A percentile compares a stretch with the other conserved stretches of the same genome.
phyloP scores from a whole-genome alignment of 2,888 invertebrate genomes.

The Epirrhoe tristata region DNA sequence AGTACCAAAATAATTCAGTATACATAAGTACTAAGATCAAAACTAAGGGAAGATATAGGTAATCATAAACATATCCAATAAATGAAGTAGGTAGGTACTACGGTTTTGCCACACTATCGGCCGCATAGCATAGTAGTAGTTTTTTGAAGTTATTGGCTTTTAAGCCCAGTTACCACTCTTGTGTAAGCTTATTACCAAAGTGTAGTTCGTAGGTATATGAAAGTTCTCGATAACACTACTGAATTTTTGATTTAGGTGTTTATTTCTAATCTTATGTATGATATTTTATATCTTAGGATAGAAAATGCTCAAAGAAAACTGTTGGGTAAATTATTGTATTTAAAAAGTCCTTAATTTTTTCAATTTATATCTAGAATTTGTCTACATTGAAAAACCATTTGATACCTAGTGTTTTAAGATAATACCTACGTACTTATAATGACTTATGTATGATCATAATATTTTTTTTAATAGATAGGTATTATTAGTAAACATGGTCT shows the following conservation, averaged over 20 bases:
- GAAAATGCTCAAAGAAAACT: not conserved
- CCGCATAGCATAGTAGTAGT: no score
- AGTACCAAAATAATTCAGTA: no score
- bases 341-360: not conserved
- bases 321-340: not conserved
- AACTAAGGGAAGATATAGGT: no score
- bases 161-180: constrained; percentile 1
- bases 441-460: no score
- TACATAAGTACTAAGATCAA: no score
- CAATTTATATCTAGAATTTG: not conserved
- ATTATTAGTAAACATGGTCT: not conserved
- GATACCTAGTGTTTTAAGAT: constrained; percentile 4
- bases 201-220: not conserved
- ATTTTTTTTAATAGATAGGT: constrained; percentile 1
- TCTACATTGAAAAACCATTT: not conserved
- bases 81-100: no score
- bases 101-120: not conserved
- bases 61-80: no score
- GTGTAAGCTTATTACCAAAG: not conserved
- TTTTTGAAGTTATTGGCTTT: no score
- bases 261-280: not conserved
- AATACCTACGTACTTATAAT: not conserved
- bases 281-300: not conserved
- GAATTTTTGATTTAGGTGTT: not conserved
- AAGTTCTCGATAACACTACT: not conserved